A percentile compares a stretch with the other conserved stretches of the same genome.
These are phyloP conservation scores for Tiliqua scincoides DNA, from an alignment of 2,113 vertebrate species.

Conservation along the genomic window DNA sequence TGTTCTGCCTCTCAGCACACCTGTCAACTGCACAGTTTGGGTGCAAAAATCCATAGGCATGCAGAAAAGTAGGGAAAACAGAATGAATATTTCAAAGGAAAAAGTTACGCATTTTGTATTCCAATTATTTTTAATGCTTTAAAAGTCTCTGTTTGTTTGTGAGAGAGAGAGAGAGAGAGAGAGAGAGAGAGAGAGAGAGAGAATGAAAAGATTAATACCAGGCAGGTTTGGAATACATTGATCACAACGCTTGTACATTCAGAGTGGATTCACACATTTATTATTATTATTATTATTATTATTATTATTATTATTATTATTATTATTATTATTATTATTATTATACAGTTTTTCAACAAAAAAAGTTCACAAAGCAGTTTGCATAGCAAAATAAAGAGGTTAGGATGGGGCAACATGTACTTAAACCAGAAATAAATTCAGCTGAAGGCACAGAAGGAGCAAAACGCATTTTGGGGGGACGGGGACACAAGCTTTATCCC, in stretches of 20 bases:
- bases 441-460: too few species aligned
- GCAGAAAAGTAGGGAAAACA: slow-evolving; percentile 50
- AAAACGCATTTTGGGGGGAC: too few species aligned
- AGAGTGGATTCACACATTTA: not conserved
- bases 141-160: not conserved
- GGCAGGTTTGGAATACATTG: slow-evolving; percentile 31
- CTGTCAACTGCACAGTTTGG: slow-evolving; percentile 44
- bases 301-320: too few species aligned
- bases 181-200: slow-evolving; percentile 18
- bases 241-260: not conserved
- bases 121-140: slow-evolving; percentile 32
- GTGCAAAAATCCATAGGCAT: slow-evolving; percentile 52
- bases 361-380: too few species aligned
- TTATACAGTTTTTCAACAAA: too few species aligned
- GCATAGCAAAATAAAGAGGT: too few species aligned
- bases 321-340: too few species aligned
- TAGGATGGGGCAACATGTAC: too few species aligned
- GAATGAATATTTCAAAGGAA: slow-evolving; percentile 52
- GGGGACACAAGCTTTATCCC: too few species aligned
- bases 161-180: slow-evolving; percentile 16
- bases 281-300: not conserved
- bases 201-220: slow-evolving; percentile 6
- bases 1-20: slow-evolving; percentile 64
- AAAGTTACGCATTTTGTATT: slow-evolving; percentile 37
- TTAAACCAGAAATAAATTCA: too few species aligned